Base-by-base conservation (phyloP, 2,113 vertebrate species). In the Caloenas nicobarica region DNA sequence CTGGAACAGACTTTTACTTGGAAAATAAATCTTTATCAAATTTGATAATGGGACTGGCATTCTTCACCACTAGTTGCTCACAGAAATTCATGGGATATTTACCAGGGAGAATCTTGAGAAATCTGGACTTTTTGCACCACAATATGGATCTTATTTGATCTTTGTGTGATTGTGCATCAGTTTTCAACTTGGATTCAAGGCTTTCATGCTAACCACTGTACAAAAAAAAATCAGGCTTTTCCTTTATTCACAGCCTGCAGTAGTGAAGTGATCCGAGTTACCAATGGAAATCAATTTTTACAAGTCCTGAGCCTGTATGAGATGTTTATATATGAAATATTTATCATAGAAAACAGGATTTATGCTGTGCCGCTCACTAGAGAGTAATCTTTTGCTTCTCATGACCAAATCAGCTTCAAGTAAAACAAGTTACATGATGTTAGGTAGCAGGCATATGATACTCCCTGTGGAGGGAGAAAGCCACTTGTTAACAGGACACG, bases 391-490 rank as follows among this genome's bases (percentile, higher is more conserved):
- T 73, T 70, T 82, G 62, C 74, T 81, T 91, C 74, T 91, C 74
- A 42, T 54, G 74, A 95, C 92, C 91, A 88, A 95, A 91, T 87
- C 62, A 82, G 68, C 62, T 92, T 66, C 87, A 91, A 80, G 58
- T 89, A 94, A 93, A 95, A 89, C 78, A 95, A 91, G 81, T 89
- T 96, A 82, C 68, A 78, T 46, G 79, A 89, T 84, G 77, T 85
- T 85, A 81, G 66, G 80, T 23, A 94, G 84, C 70, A 94, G 85
- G 81, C 60, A 78, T 64, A 81, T 7, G 46, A 73, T 48, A 93
- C 60, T 17, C 58, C 74, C 89, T 19, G n/a, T 46, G 54, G 76
- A 88, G 53, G 58, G n/a, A 82, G 68, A 88, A 89, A 93, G 46
- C 46, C 69, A 34, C 86, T 46, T 1, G 10, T 81, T 94, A 95